Conservation (phyloP, 1,140 invertebrate species). For the Drosophila serrata region DNA sequence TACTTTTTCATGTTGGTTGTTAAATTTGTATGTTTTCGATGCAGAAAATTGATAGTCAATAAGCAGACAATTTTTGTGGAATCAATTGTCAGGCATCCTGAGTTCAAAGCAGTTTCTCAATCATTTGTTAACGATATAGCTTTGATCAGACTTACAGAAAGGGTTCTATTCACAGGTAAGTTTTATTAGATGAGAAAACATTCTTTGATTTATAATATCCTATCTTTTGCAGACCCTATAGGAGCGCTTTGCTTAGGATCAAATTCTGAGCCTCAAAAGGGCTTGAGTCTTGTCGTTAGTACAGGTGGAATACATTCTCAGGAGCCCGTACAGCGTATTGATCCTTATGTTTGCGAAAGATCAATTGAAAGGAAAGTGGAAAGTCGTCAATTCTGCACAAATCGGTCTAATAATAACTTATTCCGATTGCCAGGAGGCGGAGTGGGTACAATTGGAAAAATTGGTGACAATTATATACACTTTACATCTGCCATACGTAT, state of each 20-base stretch:
- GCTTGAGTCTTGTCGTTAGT: background rate
- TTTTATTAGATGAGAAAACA: background rate
- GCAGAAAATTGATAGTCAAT: background rate
- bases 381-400: background rate
- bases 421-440: background rate
- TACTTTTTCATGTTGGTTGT: background rate
- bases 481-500: background rate
- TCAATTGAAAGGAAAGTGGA: background rate
- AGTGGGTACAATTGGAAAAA: background rate
- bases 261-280: background rate
- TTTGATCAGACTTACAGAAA: background rate
- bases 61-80: background rate
- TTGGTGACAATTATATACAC: background rate
- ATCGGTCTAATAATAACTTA: background rate
- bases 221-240: background rate
- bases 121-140: background rate
- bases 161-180: background rate
- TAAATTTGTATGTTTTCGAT: background rate
- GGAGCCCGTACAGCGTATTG: background rate
- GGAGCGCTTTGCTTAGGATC: background rate
- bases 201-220: background rate
- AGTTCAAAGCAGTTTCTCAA: background rate
- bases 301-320: background rate
- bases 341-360: background rate
- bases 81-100: background rate